A percentile compares a stretch with the other conserved stretches of the same genome.
phyloP scores from a whole-genome alignment of 23 tunicate species.

The Trididemnum nubilum region DNA sequence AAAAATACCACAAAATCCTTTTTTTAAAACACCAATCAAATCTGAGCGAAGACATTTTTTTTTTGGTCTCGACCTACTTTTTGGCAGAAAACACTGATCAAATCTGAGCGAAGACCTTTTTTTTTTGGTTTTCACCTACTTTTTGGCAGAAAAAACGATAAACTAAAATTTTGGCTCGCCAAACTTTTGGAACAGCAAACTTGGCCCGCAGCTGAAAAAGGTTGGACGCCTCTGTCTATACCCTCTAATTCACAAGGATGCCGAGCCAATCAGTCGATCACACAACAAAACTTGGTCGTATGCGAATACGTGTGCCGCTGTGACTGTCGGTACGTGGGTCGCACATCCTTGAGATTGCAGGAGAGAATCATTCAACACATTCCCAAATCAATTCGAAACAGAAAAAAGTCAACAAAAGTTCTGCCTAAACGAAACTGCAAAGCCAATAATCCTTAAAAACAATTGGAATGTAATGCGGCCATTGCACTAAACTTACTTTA shows the following conservation, averaged over 20 bases:
- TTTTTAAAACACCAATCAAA: too few relatives aligned
- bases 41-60: too few relatives aligned
- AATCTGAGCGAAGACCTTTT: too few relatives aligned
- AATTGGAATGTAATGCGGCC: background rate
- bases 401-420: background rate
- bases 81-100: too few relatives aligned
- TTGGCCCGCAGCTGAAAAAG: too few relatives aligned
- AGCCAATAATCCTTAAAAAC: background rate
- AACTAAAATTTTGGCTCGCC: too few relatives aligned
- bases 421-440: background rate
- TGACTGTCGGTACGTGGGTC: background rate
- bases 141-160: too few relatives aligned
- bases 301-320: conserved; percentile 5
- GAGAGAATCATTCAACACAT: background rate
- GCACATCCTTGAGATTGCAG: background rate
- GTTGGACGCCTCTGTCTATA: too few relatives aligned
- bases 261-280: background rate
- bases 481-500: background rate
- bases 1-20: too few relatives aligned
- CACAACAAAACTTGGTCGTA: background rate
- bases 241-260: background rate
- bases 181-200: too few relatives aligned
- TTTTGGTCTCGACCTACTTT: too few relatives aligned
- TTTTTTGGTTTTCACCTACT: too few relatives aligned
- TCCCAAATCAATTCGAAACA: background rate